Base-by-base conservation (phyloP, 92 coral and sea anemone genomes). In the Heliopora coerulea region DNA sequence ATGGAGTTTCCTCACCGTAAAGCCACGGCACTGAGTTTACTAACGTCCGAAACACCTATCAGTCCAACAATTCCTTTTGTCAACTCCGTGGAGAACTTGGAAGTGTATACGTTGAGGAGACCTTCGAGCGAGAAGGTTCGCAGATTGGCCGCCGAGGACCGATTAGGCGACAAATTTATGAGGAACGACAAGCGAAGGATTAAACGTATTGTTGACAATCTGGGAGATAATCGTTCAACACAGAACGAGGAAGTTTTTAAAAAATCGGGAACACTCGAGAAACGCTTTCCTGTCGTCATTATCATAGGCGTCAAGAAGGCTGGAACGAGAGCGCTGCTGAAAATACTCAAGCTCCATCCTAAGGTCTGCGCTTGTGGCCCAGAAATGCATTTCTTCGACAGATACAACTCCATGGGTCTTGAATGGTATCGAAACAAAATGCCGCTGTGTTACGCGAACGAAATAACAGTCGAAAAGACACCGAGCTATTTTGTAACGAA, bases 271-370 rank as follows among this genome's bases (percentile, higher is more conserved):
- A n/a, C n/a, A n/a, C n/a, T n/a, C n/a, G n/a, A n/a, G n/a, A 78
- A 81, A 75, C 91, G 98, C 6, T 87, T 90, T 9, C 98, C 98
- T 14, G 87, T 85, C 41, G 91, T 87, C 12, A 74, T 93, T 7
- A 93, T 93, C 14, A 84, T 93, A 35, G 98, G 98, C 0, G 98
- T 90, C 27, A 88, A 88, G 82, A 93, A 93, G 75, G 98, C 96
- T 9, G 98, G 98, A 12, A 93, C 98, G 18, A 86, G 98, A 66
- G 98, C 98, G 29, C 81, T 93, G 52, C 82, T 93, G 32, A 93
- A 88, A 42, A 93, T 93, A 44, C 80, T 93, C 52, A 86, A 89
- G 64, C 83, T 93, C 66, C 98, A 93, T 68, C 98, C 98, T 10
- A 65, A 82, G 26, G 79, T 90, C 37, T 84, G 87, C 21, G 89